Evolutionary conservation across 30 jellyfish, hydroid and myxozoan species (phyloP).

Genomic region (Cassiopea andromeda): DNA sequence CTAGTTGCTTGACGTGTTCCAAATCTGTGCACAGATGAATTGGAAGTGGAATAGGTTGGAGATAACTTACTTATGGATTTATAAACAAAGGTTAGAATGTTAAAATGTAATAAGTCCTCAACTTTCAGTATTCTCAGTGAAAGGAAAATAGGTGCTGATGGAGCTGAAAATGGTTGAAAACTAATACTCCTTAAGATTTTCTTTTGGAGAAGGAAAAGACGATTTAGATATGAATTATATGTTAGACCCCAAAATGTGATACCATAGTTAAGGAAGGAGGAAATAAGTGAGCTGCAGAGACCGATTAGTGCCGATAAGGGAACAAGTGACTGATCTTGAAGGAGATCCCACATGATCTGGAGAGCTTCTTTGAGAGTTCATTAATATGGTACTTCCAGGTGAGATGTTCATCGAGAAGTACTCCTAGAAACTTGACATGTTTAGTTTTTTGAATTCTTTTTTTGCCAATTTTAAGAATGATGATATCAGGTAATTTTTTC

Average conservation of each 20-base stretch:
- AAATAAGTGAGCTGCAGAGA: not conserved
- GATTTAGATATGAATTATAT: not conserved
- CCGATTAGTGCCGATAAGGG: not conserved
- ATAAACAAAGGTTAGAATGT: not conserved
- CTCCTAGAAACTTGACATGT: conserved; percentile 16
- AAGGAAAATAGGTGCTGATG: not conserved
- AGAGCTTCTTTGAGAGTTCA: not conserved
- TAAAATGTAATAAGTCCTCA: not conserved
- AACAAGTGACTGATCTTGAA: no score
- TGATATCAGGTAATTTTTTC: not conserved
- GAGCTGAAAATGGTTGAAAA: not conserved
- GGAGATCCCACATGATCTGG: no score
- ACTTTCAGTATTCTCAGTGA: not conserved
- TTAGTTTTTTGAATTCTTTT: conserved; percentile 10
- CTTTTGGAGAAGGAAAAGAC: not conserved
- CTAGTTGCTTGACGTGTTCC: not conserved
- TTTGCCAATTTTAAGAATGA: conserved; percentile 5
- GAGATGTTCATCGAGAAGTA: conserved; percentile 20
- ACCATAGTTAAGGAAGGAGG: not conserved
- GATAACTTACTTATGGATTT: not conserved
- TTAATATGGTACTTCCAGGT: not conserved
- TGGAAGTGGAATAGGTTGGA: not conserved
- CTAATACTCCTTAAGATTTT: not conserved
- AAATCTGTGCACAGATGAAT: not conserved
- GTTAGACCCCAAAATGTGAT: not conserved